phyloP scores from a whole-genome alignment of 2,113 vertebrate species.

The Vireo altiloquus region DNA sequence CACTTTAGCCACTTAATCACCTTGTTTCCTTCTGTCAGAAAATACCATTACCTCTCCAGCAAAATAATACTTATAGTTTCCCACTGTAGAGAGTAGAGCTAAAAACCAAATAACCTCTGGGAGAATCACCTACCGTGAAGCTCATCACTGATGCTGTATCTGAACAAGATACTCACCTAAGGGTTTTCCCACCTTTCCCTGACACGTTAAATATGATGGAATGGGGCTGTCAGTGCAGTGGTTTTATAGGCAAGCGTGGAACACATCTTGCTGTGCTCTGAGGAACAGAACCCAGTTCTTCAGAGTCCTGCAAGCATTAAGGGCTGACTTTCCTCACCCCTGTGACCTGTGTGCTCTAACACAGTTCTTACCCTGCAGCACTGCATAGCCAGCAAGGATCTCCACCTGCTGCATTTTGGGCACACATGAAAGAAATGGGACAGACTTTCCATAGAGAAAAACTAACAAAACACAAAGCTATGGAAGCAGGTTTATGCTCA shows the following conservation, averaged over 20 bases:
- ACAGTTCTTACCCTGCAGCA: not conserved
- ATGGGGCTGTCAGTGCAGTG: not conserved
- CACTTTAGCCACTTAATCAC: not conserved
- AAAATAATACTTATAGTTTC: not conserved
- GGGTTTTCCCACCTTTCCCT: not conserved
- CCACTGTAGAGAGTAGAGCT: not conserved
- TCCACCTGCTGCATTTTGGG: not conserved
- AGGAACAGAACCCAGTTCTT: not conserved
- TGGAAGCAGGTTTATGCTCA: not conserved
- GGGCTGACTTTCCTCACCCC: not conserved
- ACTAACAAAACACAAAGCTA: not conserved
- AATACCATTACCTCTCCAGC: not conserved
- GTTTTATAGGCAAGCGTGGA: not conserved
- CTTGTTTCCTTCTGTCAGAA: not conserved
- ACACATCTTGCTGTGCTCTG: not conserved
- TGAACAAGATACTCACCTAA: not conserved
- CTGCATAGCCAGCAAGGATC: not conserved
- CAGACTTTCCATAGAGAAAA: not conserved
- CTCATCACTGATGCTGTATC: not conserved
- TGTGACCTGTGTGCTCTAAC: not conserved
- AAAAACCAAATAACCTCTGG: not conserved
- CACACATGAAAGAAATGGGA: not conserved
- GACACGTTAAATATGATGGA: not conserved
- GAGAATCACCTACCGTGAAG: not conserved
- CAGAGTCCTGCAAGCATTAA: not conserved